These are phyloP conservation scores for Tragelaphus scriptus DNA, from an alignment of 2,113 vertebrate species.

Conservation along the genomic window DNA sequence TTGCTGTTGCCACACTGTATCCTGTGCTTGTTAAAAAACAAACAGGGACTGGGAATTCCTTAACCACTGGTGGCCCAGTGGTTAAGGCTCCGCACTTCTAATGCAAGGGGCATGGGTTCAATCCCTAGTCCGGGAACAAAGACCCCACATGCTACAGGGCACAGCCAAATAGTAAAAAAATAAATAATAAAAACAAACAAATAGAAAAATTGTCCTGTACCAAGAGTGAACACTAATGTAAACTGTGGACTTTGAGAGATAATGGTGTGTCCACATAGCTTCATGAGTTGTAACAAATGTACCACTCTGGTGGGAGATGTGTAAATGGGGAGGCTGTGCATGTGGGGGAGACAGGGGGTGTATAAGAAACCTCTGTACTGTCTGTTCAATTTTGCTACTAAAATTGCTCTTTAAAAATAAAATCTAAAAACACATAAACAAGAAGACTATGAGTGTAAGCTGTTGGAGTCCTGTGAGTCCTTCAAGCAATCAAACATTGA, in stretches of 20 bases:
- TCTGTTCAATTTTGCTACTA: neutral
- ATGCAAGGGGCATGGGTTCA: neutral
- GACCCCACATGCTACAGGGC: neutral
- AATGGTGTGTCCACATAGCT: neutral
- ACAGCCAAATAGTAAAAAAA: neutral
- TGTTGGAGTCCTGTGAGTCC: neutral
- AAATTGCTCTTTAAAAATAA: neutral
- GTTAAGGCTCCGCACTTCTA: neutral
- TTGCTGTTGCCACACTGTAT: neutral
- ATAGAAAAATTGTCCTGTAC: neutral
- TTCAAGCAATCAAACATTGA: neutral
- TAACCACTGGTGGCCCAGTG: neutral
- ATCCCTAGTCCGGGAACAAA: neutral
- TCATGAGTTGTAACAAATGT: neutral
- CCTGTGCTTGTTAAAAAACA: neutral
- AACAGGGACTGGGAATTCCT: neutral
- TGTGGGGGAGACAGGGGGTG: no score
- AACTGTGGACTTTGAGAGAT: neutral
- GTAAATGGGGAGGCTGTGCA: neutral
- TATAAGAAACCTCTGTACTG: neutral
- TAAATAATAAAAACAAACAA: neutral
- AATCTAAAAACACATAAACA: neutral
- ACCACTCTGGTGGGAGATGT: neutral
- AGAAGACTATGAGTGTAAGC: neutral
- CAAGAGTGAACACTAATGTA: neutral